These are phyloP conservation scores for Apistogramma diplotaenia DNA, from an alignment of 2,113 vertebrate species.

Conservation along the genomic window DNA sequence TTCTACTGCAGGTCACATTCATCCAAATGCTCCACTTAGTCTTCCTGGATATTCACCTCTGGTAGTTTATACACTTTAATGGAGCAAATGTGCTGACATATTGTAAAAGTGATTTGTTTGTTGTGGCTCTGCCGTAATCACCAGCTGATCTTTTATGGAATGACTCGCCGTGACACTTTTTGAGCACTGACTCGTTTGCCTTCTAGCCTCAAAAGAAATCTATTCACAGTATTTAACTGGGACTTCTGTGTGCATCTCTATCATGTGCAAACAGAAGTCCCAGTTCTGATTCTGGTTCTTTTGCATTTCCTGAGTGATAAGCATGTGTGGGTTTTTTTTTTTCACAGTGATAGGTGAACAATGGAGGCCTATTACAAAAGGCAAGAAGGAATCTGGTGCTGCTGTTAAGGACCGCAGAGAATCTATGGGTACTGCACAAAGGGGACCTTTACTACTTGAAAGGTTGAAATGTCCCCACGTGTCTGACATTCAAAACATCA, in stretches of 20 bases:
- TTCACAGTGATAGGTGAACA: not conserved
- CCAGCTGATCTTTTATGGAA: not conserved
- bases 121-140: not conserved
- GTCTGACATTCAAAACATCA: constrained; percentile 44
- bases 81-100: not conserved
- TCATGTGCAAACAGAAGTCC: not conserved
- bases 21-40: not conserved
- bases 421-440: not conserved
- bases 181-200: not conserved
- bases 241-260: not conserved
- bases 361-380: not conserved
- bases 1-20: not conserved
- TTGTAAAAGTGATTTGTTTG: not conserved
- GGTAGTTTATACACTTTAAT: not conserved
- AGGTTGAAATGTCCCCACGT: constrained; percentile 21
- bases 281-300: not conserved
- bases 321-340: not conserved
- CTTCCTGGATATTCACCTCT: no score
- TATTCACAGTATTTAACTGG: not conserved
- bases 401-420: not conserved
- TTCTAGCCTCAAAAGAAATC: not conserved
- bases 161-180: not conserved
- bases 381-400: not conserved
- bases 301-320: not conserved
- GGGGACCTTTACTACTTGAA: not conserved